These are phyloP conservation scores for Tetramorium bicarinatum DNA, from an alignment of 2,888 invertebrate species.

Conservation along the genomic window DNA sequence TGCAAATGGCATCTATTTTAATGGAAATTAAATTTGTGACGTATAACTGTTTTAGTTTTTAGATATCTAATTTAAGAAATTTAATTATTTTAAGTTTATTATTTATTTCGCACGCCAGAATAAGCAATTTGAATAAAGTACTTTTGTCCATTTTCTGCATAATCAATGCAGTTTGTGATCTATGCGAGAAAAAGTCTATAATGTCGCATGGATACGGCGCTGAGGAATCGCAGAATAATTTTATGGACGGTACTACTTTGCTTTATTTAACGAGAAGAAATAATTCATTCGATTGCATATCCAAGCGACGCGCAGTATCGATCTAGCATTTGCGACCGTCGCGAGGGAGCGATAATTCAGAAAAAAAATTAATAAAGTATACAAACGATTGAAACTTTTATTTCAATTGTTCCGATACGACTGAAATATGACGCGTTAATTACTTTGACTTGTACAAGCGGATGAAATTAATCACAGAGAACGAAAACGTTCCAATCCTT, in stretches of 20 bases:
- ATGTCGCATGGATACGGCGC: background rate
- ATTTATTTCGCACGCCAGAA: background rate
- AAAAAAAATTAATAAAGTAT: slow-evolving; percentile 41
- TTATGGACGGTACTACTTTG: background rate
- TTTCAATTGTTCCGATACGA: slow-evolving; percentile 1
- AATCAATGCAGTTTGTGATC: background rate
- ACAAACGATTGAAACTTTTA: slow-evolving; percentile 16
- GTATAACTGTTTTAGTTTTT: background rate
- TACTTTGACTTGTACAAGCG: background rate
- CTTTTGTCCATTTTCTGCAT: background rate
- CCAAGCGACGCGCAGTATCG: slow-evolving; percentile 20
- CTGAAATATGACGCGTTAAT: slow-evolving; percentile 33
- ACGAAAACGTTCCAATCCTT: slow-evolving; percentile 1
- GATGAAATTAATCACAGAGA: slow-evolving; percentile 23
- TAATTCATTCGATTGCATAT: slow-evolving; percentile 39
- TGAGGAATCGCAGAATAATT: background rate
- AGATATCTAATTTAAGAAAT: background rate
- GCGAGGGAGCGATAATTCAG: slow-evolving; percentile 3
- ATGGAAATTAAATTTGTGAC: background rate
- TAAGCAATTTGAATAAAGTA: background rate
- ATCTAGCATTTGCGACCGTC: slow-evolving; percentile 9
- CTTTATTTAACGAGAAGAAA: slow-evolving; percentile 35
- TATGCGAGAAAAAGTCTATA: background rate
- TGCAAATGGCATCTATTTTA: background rate
- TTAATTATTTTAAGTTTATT: background rate